Evolutionary conservation across 1,140 invertebrate genomes (phyloP).

Genomic region (Tachypleus tridentatus): DNA sequence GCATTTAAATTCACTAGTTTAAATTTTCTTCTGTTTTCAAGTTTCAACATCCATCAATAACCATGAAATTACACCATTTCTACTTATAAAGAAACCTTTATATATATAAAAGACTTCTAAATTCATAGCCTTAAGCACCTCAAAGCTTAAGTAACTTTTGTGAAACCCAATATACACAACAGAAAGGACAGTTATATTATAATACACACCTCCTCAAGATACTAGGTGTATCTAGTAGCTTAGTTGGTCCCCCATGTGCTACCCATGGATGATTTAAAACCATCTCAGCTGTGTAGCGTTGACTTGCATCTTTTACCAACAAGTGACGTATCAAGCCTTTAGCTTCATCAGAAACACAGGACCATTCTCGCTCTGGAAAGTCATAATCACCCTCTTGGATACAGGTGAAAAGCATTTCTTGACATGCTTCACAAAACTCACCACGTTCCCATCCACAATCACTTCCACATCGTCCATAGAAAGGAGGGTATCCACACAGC

Average conservation of each 20-base stretch:
- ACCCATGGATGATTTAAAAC: constrained; percentile 81
- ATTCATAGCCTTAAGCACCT: too few relatives aligned
- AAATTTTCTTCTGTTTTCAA: too few relatives aligned
- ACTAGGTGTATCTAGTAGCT: constrained; percentile 58
- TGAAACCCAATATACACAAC: too few relatives aligned
- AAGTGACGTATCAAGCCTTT: constrained; percentile 82
- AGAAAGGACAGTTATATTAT: too few relatives aligned
- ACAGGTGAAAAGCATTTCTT: constrained; percentile 40
- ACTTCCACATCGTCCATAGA: constrained; percentile 77
- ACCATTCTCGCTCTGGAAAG: constrained; percentile 85
- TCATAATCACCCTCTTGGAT: constrained; percentile 70
- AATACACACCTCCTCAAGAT: constrained; percentile 50
- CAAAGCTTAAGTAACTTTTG: too few relatives aligned
- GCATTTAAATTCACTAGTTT: too few relatives aligned
- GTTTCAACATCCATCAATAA: too few relatives aligned
- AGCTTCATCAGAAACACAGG: constrained; percentile 67
- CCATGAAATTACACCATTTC: too few relatives aligned
- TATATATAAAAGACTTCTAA: too few relatives aligned
- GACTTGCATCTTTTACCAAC: constrained; percentile 64
- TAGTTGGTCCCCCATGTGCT: constrained; percentile 27
- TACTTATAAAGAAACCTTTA: too few relatives aligned
- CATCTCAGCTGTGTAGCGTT: constrained; percentile 66
- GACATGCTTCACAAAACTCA: constrained; percentile 69
- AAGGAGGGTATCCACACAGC: constrained; percentile 92
- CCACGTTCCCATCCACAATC: constrained; percentile 93